Evolutionary conservation across 2,113 vertebrate species (phyloP).

Genomic region (Heterotilapia buettikoferi): DNA sequence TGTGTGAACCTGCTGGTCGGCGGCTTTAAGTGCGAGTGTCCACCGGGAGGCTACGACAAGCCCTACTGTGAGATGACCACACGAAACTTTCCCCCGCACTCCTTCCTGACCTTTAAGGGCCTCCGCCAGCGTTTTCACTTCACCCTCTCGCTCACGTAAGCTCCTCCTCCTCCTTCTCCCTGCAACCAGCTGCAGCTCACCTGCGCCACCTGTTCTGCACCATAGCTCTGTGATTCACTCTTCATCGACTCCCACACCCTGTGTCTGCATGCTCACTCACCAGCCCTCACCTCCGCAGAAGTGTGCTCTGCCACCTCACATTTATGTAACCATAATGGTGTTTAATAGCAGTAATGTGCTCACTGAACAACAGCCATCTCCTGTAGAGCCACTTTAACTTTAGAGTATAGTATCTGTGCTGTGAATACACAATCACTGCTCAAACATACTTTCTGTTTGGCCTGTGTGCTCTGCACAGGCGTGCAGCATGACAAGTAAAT

Average conservation of each 20-base stretch:
- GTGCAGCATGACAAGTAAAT: neutral
- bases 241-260: slow-evolving; percentile 5
- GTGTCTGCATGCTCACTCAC: neutral
- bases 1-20: slow-evolving; percentile 92
- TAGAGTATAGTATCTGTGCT: neutral
- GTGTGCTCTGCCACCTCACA: neutral
- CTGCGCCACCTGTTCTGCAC: neutral
- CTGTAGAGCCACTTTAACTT: slow-evolving; percentile 2
- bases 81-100: slow-evolving; percentile 83
- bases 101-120: slow-evolving; percentile 92
- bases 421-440: neutral
- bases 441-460: neutral
- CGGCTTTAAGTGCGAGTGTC: slow-evolving; percentile 90
- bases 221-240: slow-evolving; percentile 14
- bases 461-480: neutral
- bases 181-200: neutral
- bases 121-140: slow-evolving; percentile 95
- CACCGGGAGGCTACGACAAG: slow-evolving; percentile 81
- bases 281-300: neutral
- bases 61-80: slow-evolving; percentile 91
- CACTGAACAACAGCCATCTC: slow-evolving; percentile 9
- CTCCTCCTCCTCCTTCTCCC: neutral
- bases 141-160: slow-evolving; percentile 89
- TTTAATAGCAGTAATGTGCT: slow-evolving; percentile 41
- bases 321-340: slow-evolving; percentile 43